Evolutionary conservation across 2,888 invertebrate species (phyloP).

Genomic region (Luperina testacea): DNA sequence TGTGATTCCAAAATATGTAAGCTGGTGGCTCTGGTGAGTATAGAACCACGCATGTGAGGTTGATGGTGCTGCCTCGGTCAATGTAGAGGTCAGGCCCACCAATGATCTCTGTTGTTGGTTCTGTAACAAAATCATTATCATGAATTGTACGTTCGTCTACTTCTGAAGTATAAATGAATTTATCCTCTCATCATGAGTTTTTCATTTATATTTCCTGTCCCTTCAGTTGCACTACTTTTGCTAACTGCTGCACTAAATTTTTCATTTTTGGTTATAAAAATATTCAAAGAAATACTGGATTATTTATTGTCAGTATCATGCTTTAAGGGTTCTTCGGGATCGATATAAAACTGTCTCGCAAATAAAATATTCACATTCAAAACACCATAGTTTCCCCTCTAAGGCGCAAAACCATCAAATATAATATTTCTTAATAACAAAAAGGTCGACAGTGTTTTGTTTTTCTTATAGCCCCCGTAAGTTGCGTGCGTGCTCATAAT

Average conservation of each 20-base stretch:
- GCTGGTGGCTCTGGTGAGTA: conserved; percentile 98
- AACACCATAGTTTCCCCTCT: not conserved
- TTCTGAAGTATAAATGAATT: not conserved
- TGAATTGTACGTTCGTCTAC: not conserved
- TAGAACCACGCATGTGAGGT: conserved; percentile 97
- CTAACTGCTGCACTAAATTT: not conserved
- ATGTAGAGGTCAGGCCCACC: conserved; percentile 98
- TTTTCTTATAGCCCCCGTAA: conserved; percentile 75
- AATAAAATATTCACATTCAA: not conserved
- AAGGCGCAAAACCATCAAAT: conserved; percentile 28
- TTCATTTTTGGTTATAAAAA: not conserved
- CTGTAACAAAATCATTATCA: conserved; percentile 90
- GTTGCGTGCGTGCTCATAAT: conserved; percentile 82
- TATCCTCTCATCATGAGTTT: too few relatives aligned
- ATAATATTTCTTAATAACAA: conserved; percentile 46
- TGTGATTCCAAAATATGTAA: conserved; percentile 98
- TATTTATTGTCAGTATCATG: not conserved
- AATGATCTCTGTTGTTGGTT: conserved; percentile 97
- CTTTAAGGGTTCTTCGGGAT: not conserved
- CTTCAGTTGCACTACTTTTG: not conserved
- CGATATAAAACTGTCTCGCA: not conserved
- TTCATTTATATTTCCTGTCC: too few relatives aligned
- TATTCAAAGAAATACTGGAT: not conserved
- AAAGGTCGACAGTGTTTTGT: conserved; percentile 69
- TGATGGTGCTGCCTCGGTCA: conserved; percentile 97